Base-by-base conservation (phyloP, 2,888 invertebrate species). In the Phaedon cochleariae region DNA sequence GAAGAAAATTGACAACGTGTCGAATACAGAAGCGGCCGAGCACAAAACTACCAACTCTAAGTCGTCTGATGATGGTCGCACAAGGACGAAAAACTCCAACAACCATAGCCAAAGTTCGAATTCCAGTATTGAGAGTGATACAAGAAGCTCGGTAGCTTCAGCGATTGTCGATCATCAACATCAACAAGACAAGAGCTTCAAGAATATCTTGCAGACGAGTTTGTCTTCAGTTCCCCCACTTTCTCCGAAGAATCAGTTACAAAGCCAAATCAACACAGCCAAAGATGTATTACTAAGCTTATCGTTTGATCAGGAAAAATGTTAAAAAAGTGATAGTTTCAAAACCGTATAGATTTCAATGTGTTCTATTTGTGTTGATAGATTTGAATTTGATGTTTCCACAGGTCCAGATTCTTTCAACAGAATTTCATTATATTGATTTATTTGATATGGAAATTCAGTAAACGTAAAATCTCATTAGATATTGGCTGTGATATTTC, bases 1-100 rank as follows among this genome's bases (percentile, higher is more conserved):
- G 91, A 97, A 96, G 85, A 96, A 96, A 83, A 95, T 95, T 82
- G 96, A 96, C 84, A 95, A 95, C 85, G 91, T 96, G 61, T 90
- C 92, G 67, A 95, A 93, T 81, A 92, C 94, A 17, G 95, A 96
- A 82, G 93, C 93, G 1, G 93, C 94, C 0, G 95, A 94, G 79
- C 89, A 93, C 80, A 93, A 93, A 79, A 90, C 85, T 72, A 85
- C 85, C 71, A 78, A 75, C 7, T 69, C 76, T 15, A 74, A 77
- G 29, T 41, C 41, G 12, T 77, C 79, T 34, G 75, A 74, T 15
- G 72, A 73, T 6, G 67, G 72, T 55, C 67, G 61, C 5, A 74
- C 70, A 6, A 69, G 78, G 53, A 75, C 71, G 31, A 80, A 80
- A 69, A 63, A 76, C 22, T 68, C 77, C 64, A 73, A 78, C 58